Conservation (phyloP, 2,113 vertebrate species). For the Oncorhynchus gorbuscha region DNA sequence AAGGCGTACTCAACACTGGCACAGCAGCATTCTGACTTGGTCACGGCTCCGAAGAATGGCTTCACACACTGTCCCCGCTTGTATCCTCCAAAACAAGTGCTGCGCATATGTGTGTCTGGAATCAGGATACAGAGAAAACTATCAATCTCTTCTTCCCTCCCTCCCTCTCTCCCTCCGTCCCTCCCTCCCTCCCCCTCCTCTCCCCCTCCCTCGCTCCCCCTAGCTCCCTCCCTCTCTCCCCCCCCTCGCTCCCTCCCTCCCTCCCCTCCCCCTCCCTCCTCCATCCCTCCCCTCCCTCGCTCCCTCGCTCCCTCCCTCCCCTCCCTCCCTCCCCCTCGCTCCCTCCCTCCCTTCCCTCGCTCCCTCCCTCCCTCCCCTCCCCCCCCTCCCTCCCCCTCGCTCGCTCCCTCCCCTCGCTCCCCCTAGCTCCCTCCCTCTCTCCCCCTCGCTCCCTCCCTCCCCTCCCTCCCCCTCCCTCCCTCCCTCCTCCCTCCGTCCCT, state of each 20-base stretch:
- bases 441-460: not conserved
- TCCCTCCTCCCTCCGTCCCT: too few relatives aligned
- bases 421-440: not conserved
- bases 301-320: too few relatives aligned
- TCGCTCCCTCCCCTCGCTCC: not conserved
- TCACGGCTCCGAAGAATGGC: conserved; percentile 89
- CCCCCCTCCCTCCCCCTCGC: not conserved
- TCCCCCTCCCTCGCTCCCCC: too few relatives aligned
- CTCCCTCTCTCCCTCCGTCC: too few relatives aligned
- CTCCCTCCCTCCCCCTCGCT: too few relatives aligned
- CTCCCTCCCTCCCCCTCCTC: too few relatives aligned
- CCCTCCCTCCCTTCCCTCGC: not conserved
- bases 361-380: too few relatives aligned
- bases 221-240: too few relatives aligned
- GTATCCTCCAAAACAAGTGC: conserved; percentile 96
- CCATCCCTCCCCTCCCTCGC: too few relatives aligned
- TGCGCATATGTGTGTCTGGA: conserved; percentile 97
- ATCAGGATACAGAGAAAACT: not conserved
- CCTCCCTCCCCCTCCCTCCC: too few relatives aligned
- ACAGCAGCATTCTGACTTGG: conserved; percentile 96
- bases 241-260: too few relatives aligned
- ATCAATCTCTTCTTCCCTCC: not conserved
- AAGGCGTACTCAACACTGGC: conserved; percentile 89
- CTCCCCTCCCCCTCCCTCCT: too few relatives aligned
- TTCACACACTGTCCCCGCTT: conserved; percentile 91